Evolutionary conservation across 2,888 invertebrate species (phyloP).

Genomic region (Drosophila nr. perissopoda): DNA sequence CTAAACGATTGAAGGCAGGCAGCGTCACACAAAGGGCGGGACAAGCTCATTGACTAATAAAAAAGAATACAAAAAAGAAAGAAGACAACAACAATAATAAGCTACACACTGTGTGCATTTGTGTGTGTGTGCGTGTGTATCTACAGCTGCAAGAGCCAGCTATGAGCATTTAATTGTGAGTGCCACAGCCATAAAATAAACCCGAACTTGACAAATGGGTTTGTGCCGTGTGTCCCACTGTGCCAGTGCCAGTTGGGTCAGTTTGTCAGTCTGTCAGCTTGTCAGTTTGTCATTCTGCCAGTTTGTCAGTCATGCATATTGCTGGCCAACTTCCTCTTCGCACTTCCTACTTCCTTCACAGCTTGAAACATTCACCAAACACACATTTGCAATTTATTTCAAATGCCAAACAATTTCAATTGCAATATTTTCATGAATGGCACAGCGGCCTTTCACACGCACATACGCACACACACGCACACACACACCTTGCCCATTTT

Average conservation of each 20-base stretch:
- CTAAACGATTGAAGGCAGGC: conserved; percentile 55
- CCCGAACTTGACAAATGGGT: conserved; percentile 74
- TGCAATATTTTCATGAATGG: conserved; percentile 69
- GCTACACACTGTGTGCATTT: background rate
- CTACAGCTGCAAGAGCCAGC: conserved; percentile 43
- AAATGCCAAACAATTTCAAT: conserved; percentile 74
- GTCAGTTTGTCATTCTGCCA: conserved; percentile 15
- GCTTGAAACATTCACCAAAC: conserved; percentile 58
- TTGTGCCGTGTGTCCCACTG: conserved; percentile 53
- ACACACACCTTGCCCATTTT: conserved; percentile 46
- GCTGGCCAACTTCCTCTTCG: conserved; percentile 49
- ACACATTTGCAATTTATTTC: conserved; percentile 78
- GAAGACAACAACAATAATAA: background rate
- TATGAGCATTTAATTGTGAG: conserved; percentile 60
- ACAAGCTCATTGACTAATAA: conserved; percentile 69
- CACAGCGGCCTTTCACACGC: conserved; percentile 55
- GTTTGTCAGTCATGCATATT: conserved; percentile 34
- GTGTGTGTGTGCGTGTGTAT: background rate
- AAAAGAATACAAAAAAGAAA: conserved; percentile 12
- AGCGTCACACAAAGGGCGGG: conserved; percentile 45
- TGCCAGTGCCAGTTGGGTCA: conserved; percentile 49
- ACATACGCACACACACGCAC: conserved; percentile 11
- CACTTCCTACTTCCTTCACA: conserved; percentile 75
- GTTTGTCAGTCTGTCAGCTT: conserved; percentile 4
- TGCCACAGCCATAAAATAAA: conserved; percentile 45